These are phyloP conservation scores for Synodontis membranacea DNA, from an alignment of 2,113 vertebrate species.

Conservation along the genomic window DNA sequence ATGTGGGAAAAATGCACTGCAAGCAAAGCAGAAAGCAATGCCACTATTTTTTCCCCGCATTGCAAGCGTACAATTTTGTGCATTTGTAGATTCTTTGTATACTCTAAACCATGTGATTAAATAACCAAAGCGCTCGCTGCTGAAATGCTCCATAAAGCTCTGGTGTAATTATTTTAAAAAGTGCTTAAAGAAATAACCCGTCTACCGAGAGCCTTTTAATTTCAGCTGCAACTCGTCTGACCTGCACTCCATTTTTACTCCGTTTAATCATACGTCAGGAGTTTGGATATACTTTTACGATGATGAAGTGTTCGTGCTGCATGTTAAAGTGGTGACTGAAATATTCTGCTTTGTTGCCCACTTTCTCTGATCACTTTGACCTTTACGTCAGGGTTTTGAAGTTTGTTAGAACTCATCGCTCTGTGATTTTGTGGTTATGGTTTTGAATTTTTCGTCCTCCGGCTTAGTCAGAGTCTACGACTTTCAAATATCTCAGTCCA, in stretches of 20 bases:
- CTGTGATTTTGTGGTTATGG: slow-evolving; percentile 14
- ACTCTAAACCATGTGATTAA: slow-evolving; percentile 70
- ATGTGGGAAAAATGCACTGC: slow-evolving; percentile 45
- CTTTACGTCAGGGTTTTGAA: slow-evolving; percentile 8
- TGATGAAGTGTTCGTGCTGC: background rate
- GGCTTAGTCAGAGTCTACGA: slow-evolving; percentile 24
- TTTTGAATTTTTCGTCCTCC: background rate
- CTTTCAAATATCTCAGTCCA: slow-evolving; percentile 21
- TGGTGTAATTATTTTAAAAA: slow-evolving; percentile 78
- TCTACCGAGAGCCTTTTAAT: slow-evolving; percentile 56
- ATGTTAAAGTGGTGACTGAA: background rate
- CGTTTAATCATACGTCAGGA: slow-evolving; percentile 11
- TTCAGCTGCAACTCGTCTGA: slow-evolving; percentile 25
- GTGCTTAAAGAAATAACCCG: slow-evolving; percentile 20
- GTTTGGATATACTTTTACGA: background rate
- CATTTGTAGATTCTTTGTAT: slow-evolving; percentile 55
- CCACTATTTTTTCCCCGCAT: slow-evolving; percentile 39
- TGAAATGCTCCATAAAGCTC: slow-evolving; percentile 63
- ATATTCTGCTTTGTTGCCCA: background rate
- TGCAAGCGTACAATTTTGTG: slow-evolving; percentile 66
- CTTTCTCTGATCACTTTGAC: background rate
- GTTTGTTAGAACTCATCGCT: background rate
- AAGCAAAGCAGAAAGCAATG: slow-evolving; percentile 45
- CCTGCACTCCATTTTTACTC: background rate
- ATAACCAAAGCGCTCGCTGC: slow-evolving; percentile 62